A percentile compares a stretch with the other conserved stretches of the same genome.
phyloP scores from a whole-genome alignment of 1,140 invertebrate species.

The Listronotus oregonensis region DNA sequence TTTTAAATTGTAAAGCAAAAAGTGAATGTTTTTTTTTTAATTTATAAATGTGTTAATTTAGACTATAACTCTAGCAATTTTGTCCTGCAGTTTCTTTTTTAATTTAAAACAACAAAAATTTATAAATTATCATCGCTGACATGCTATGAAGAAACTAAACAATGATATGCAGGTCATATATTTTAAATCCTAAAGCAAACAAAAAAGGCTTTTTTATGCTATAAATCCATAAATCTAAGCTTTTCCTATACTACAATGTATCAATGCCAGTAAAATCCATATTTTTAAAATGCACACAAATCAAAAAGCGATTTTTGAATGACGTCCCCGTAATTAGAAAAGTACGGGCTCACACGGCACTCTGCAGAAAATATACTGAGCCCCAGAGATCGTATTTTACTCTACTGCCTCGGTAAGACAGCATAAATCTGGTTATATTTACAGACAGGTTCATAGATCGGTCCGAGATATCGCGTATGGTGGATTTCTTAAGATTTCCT shows the following conservation, averaged over 20 bases:
- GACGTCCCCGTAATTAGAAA: conserved; percentile 47
- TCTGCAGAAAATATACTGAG: conserved; percentile 31
- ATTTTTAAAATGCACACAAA: conserved; percentile 36
- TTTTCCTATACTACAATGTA: not conserved
- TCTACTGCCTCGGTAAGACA: conserved; percentile 27
- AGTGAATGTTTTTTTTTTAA: too few relatives aligned
- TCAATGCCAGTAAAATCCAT: not conserved
- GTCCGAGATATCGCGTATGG: conserved; percentile 51
- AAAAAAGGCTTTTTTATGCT: too few relatives aligned
- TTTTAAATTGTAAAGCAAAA: too few relatives aligned
- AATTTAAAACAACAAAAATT: too few relatives aligned
- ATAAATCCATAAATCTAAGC: not conserved
- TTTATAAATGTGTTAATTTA: too few relatives aligned
- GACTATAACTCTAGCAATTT: too few relatives aligned
- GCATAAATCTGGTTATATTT: conserved; percentile 53
- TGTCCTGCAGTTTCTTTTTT: too few relatives aligned
- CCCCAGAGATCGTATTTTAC: conserved; percentile 32
- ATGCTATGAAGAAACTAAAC: too few relatives aligned
- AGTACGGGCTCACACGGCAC: conserved; percentile 32
- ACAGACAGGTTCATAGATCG: conserved; percentile 51
- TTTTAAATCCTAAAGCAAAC: too few relatives aligned
- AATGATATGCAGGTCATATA: too few relatives aligned
- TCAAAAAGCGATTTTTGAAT: conserved; percentile 47
- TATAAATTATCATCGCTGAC: too few relatives aligned
- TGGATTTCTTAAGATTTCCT: conserved; percentile 50